Base-by-base conservation (phyloP, 2,888 invertebrate species). In the Eupsilia transversa region DNA sequence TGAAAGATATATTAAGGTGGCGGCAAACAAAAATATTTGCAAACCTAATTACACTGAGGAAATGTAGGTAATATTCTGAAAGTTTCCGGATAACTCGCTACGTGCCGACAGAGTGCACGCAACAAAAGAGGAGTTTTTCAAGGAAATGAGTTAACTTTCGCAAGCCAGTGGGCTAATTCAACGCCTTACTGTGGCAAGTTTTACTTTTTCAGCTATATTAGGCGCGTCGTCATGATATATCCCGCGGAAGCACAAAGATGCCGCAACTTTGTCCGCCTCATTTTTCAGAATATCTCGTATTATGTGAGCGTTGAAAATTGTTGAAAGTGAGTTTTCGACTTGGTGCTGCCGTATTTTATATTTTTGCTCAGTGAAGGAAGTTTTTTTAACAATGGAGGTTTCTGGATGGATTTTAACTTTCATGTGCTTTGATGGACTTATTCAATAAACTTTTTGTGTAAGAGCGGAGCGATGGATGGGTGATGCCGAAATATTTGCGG, bases 61-160 rank as follows among this genome's bases (percentile, higher is more conserved):
- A 93, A 92, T 90, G 90, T 91, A 87, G 88, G 90, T 90, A 90
- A 91, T 92, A 92, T 90, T 90, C 90, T 85, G 87, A 90, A 90
- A 92, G 93, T 90, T 91, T 84, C 88, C 89, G 91, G 91, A 90
- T 91, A 91, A 90, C 83, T 87, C 82, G 90, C 77, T 82, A 93
- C 94, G 94, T 94, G 93, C 90, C 91, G 74, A 74, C 77, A 76
- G 85, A 84, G 83, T 88, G 89, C 90, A 91, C 93, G 92, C 91
- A 92, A 92, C 92, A 92, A 92, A 91, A 89, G 90, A 89, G 90
- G 92, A 94, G 92, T 93, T 94, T 92, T 92, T 92, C 91, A 93
- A 92, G 94, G 94, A 94, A 94, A 94, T 94, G 93, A 94, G 93
- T 91, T 93, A 94, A 94, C 93, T 95, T 94, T 93, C 83, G 77